Evolutionary conservation across 1,140 invertebrate genomes (phyloP).

Genomic region (Cylas formicarius): DNA sequence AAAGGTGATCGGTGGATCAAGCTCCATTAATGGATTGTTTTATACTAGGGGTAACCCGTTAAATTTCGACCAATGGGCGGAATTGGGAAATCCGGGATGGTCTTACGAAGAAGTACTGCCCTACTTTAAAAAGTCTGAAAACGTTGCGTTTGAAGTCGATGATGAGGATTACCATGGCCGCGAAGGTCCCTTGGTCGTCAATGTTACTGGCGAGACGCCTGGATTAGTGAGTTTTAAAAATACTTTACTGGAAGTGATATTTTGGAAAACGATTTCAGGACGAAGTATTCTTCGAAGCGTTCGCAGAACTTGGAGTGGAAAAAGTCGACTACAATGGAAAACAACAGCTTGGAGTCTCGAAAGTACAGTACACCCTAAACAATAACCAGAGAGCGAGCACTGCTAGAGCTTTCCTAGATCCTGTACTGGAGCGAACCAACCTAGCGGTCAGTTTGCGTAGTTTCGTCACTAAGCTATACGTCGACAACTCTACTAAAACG

Average conservation of each 20-base stretch:
- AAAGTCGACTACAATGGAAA: constrained; percentile 21
- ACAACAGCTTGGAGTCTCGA: constrained; percentile 28
- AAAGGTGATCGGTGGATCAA: constrained; percentile 63
- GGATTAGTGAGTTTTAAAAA: background rate
- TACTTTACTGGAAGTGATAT: background rate
- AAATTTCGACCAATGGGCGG: constrained; percentile 56
- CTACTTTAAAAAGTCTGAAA: constrained; percentile 54
- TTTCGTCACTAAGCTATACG: no score
- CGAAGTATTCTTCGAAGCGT: constrained; percentile 9
- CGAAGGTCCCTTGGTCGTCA: constrained; percentile 9
- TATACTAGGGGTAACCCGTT: constrained; percentile 70
- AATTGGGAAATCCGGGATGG: constrained; percentile 52
- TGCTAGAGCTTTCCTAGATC: constrained; percentile 9
- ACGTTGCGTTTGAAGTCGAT: background rate
- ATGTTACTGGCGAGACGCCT: background rate
- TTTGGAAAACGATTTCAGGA: no score
- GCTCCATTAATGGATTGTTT: constrained; percentile 82
- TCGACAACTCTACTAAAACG: constrained; percentile 43
- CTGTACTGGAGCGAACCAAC: no score
- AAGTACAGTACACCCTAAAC: constrained; percentile 10
- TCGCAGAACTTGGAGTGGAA: constrained; percentile 37
- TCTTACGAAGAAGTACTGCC: constrained; percentile 55
- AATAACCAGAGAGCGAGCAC: constrained; percentile 30
- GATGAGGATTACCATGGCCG: constrained; percentile 12
- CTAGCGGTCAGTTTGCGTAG: no score